Base-by-base conservation (phyloP, 2,113 vertebrate species). In the Perognathus longimembris region DNA sequence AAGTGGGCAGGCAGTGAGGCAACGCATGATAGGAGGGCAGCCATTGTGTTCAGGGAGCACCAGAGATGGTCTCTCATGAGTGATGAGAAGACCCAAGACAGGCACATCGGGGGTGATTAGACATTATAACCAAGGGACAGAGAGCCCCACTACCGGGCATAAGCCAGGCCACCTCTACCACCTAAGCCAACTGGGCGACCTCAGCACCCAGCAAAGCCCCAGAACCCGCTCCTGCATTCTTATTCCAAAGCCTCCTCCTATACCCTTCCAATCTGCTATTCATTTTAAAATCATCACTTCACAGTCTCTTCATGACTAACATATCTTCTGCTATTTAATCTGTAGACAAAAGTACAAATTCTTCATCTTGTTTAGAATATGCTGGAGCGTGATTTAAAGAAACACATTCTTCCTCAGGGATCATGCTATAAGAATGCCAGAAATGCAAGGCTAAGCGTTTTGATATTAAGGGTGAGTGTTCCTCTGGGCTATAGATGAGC, bases 351-450 rank as follows among this genome's bases (percentile, higher is more conserved):
- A 90, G 88, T 88, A 95, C 57, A 78, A 90, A 83, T 76, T 89
- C 86, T 69, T 84, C 71, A 50, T 74, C 89, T 71, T 76, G 86
- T 94, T 97, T 94, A 87, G 94, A 97, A 93, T 82, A 78, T 9
- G 61, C 34, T 2, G 0, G 95, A 88, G 95, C 38, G 77, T 42
- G 90, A 92, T 71, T 88, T 4, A 69, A 94, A 92, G 91, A n/a
- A n/a, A n/a, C n/a, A n/a, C n/a, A n/a, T n/a, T n/a, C n/a, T n/a
- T n/a, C n/a, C n/a, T n/a, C n/a, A n/a, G n/a, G n/a, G n/a, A n/a
- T n/a, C n/a, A 95, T 36, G 96, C 96, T 92, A 38, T 90, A 96
- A n/a, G n/a, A 96, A 97, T 95, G 94, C 85, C 90, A 95, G 96
- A 82, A 86, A 97, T 93, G 92, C 34, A 61, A 40, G 85, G 71